Evolutionary conservation across 2,113 vertebrate species (phyloP).

Genomic region (Osmerus mordax): DNA sequence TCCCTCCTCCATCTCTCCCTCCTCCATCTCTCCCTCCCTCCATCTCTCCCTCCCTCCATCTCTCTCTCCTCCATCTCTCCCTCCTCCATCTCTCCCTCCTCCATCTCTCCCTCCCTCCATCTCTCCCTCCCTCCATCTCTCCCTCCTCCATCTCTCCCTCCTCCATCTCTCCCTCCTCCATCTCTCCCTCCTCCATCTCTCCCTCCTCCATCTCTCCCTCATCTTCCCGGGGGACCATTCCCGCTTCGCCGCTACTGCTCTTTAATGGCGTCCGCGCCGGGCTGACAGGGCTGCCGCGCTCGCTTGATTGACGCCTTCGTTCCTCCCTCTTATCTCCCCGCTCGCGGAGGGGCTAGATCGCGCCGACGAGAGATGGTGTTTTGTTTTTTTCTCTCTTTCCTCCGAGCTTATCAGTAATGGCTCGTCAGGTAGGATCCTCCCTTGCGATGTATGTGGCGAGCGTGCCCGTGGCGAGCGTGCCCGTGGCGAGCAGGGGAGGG

Average conservation of each 20-base stretch:
- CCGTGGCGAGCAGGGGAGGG: no score
- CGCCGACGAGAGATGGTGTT: constrained; percentile 44
- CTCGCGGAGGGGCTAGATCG: constrained; percentile 47
- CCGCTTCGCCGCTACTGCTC: constrained; percentile 56
- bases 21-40: not conserved
- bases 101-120: no score
- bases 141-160: no score
- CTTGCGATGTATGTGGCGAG: constrained; percentile 35
- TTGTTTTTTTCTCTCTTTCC: constrained; percentile 22
- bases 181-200: no score
- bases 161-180: no score
- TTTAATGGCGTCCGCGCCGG: constrained; percentile 56
- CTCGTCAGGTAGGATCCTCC: constrained; percentile 58
- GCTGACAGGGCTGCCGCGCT: constrained; percentile 40
- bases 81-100: no score
- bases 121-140: no score
- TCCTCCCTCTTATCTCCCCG: constrained; percentile 59
- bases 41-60: no score
- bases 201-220: not conserved
- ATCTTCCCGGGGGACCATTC: constrained; percentile 58
- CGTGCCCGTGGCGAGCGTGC: not conserved
- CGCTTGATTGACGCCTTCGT: constrained; percentile 68
- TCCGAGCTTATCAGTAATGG: constrained; percentile 59
- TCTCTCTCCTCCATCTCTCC: no score
- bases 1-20: no score